phyloP scores from a whole-genome alignment of 2,797 vertebrate species.

The Myripristis murdjan region DNA sequence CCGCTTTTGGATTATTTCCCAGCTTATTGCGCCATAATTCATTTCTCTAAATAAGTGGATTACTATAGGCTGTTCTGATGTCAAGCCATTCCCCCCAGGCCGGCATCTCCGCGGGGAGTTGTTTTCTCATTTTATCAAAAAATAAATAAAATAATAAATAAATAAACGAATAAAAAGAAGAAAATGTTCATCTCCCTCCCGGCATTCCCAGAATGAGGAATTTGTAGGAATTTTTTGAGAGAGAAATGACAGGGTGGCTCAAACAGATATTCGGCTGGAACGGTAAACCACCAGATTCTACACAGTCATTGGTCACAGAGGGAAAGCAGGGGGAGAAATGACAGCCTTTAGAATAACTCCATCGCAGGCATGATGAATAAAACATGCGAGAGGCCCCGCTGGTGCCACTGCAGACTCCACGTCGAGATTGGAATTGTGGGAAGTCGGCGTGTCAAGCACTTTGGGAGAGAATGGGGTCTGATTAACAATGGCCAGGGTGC shows the following conservation, averaged over 20 bases:
- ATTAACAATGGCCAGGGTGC: conserved; percentile 70
- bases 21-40: conserved; percentile 23
- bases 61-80: conserved; percentile 32
- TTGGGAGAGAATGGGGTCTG: conserved; percentile 72
- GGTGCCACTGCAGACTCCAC: conserved; percentile 60
- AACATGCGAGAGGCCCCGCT: conserved; percentile 65
- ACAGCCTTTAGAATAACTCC: conserved; percentile 68
- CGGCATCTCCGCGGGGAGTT: conserved; percentile 15
- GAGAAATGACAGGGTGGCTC: conserved; percentile 30
- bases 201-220: conserved; percentile 43
- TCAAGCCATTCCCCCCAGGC: conserved; percentile 30
- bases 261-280: conserved; percentile 41
- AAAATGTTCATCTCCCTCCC: neutral
- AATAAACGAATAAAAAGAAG: no score
- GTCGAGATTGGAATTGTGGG: conserved; percentile 70
- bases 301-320: conserved; percentile 41
- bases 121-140: neutral
- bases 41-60: conserved; percentile 33
- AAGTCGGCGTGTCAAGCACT: conserved; percentile 66
- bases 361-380: conserved; percentile 71
- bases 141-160: neutral
- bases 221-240: conserved; percentile 6
- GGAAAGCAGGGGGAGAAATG: conserved; percentile 51
- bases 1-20: conserved; percentile 26
- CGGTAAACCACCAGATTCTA: conserved; percentile 47